Conservation (phyloP, 2,797 vertebrate genomes). For the Cynodonichthys magdalenae region DNA sequence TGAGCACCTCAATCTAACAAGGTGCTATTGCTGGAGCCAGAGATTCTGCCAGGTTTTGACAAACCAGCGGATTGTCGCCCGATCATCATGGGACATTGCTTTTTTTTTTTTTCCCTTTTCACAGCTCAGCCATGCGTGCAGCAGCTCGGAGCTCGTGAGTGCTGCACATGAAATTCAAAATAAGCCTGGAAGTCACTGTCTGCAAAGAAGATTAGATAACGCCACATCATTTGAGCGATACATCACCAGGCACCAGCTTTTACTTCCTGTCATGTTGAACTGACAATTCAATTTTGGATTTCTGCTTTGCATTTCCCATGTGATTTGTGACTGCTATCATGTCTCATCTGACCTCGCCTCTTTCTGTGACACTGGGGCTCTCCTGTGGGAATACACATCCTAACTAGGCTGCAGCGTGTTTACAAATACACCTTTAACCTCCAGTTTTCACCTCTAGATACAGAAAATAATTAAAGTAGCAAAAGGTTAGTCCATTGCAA, state of each 20-base stretch:
- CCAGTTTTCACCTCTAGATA: constrained; percentile 58
- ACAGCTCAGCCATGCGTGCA: constrained; percentile 71
- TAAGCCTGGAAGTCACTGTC: constrained; percentile 53
- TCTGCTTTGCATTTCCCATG: constrained; percentile 62
- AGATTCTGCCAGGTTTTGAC: constrained; percentile 91
- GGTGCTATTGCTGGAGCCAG: constrained; percentile 86
- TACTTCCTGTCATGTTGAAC: constrained; percentile 58
- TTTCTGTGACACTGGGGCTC: constrained; percentile 64
- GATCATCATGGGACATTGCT: constrained; percentile 91
- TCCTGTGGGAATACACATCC: constrained; percentile 64
- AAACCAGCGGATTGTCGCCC: constrained; percentile 89
- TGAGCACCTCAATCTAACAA: constrained; percentile 99
- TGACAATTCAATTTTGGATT: constrained; percentile 43
- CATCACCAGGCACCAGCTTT: constrained; percentile 28
- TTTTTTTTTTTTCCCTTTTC: constrained; percentile 74
- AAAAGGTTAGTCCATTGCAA: constrained; percentile 17
- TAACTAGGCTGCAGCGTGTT: constrained; percentile 67
- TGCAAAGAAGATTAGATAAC: constrained; percentile 35
- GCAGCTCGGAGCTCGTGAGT: constrained; percentile 61
- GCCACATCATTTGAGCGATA: constrained; percentile 40
- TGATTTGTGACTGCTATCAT: constrained; percentile 65
- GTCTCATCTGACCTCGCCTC: constrained; percentile 64
- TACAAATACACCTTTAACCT: constrained; percentile 76
- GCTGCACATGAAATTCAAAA: constrained; percentile 81
- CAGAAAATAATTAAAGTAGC: constrained; percentile 55